Evolutionary conservation across 2,888 invertebrate species (phyloP), one percentile per base, ranked within the genome.

Genomic region (Scaptomyza flava): DNA sequence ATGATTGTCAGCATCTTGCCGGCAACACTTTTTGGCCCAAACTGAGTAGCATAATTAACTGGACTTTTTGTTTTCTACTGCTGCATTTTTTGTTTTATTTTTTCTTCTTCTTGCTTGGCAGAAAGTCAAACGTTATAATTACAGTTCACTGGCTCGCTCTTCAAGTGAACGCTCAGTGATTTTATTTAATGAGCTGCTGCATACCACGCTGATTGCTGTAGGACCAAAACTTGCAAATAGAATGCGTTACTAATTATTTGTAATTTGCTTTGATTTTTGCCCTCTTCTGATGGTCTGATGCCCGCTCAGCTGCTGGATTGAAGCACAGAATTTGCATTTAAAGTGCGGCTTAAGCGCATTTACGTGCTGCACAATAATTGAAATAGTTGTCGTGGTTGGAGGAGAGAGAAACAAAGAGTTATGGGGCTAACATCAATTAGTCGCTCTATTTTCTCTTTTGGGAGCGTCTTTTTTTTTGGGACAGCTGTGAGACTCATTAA

Each of bases 211-310:
- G 20, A 38, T 64, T 61, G 60, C 51, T 54, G 54, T 38, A 53
- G 47, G 67, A 67, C 5, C 34, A 67, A 27, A 27, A 27, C 27
- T 27, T 27, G 27, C 27, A 4, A 27, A 27, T 27, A 27, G 27
- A 27, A 27, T 77, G 72, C 68, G 72, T 77, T 77, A 67, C 71
- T 77, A 84, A 87, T 84, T 87, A 85, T 77, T 78, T 82, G 72
- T 68, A 87, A 87, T 85, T 82, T 77, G 52, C 78, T 77, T 87
- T 84, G 84, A 83, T 80, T 82, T 76, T 65, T 62, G 36, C 11
- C 7, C 38, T n/a, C 48, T 58, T 34, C 57, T 27, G 41, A 20
- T 41, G 23, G 23, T 9, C 31, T 31, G 31, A 7, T 9, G 36
- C 6, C 4, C 27, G 36, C 14, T 9, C 42, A 31, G 12, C 36